These are phyloP conservation scores for Drosophila ironensis DNA, from an alignment of 1,140 invertebrate genomes.

Conservation along the genomic window DNA sequence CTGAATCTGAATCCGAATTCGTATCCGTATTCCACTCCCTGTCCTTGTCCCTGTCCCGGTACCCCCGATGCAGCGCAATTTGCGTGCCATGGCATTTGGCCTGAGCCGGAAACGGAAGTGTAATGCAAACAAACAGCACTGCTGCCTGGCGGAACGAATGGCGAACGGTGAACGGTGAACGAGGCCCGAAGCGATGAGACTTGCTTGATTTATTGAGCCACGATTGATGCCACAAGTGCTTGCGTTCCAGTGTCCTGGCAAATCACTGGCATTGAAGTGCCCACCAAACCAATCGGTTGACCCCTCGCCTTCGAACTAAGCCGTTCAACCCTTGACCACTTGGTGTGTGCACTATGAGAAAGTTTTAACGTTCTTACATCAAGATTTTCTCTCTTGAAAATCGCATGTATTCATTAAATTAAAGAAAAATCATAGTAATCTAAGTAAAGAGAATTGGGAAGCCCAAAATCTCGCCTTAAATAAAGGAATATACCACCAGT, in stretches of 20 bases:
- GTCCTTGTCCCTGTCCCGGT: too few relatives aligned
- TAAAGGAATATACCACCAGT: too few relatives aligned
- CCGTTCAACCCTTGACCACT: conserved; percentile 28
- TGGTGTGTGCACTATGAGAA: not conserved
- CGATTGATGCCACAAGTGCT: conserved; percentile 64
- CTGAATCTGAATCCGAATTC: conserved; percentile 6
- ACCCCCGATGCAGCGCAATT: too few relatives aligned
- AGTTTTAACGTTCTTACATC: too few relatives aligned
- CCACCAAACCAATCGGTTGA: conserved; percentile 15
- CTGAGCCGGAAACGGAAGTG: conserved; percentile 61
- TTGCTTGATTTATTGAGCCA: conserved; percentile 57
- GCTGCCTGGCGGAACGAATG: conserved; percentile 2
- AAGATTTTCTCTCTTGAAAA: too few relatives aligned
- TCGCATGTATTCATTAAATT: too few relatives aligned
- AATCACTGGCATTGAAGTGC: conserved; percentile 53
- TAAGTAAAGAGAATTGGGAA: too few relatives aligned
- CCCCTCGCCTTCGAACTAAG: not conserved
- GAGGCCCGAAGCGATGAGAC: conserved; percentile 34
- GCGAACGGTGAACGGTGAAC: conserved; percentile 2
- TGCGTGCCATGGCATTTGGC: conserved; percentile 53
- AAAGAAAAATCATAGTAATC: too few relatives aligned
- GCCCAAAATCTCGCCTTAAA: too few relatives aligned
- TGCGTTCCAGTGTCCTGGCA: conserved; percentile 44
- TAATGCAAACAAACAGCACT: conserved; percentile 45
- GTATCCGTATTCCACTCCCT: too few relatives aligned